Percentiles rank a stretch among this genome's conserved stretches.
These are phyloP conservation scores for Microtus oregoni DNA, from an alignment of 2,113 vertebrate species.

Conservation along the genomic window DNA sequence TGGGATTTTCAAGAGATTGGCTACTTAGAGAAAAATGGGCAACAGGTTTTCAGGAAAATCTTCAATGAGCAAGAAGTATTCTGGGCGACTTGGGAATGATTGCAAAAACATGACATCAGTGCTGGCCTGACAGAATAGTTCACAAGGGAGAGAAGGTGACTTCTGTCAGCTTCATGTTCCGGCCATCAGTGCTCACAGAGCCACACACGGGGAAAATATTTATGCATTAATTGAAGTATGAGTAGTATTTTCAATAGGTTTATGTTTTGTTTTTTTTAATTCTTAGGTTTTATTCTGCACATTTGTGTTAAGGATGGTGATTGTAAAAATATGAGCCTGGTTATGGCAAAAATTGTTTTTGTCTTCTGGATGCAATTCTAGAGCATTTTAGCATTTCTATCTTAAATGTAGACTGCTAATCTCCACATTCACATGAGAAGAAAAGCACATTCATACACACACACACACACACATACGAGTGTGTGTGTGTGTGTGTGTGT, in stretches of 20 bases:
- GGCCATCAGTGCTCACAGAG: not conserved
- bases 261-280: not conserved
- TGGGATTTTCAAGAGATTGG: not conserved
- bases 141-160: not conserved
- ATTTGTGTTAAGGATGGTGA: not conserved
- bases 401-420: not conserved
- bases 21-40: not conserved
- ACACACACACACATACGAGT: not conserved
- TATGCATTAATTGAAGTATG: not conserved
- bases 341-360: not conserved
- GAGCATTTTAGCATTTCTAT: not conserved
- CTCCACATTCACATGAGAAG: not conserved
- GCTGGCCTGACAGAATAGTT: not conserved
- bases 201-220: not conserved
- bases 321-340: not conserved
- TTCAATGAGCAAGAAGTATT: constrained; percentile 3
- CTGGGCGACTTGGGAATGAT: not conserved
- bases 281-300: not conserved
- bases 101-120: not conserved
- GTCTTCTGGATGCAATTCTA: not conserved
- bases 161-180: not conserved
- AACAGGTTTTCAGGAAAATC: not conserved
- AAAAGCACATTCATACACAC: too few relatives aligned
- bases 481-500: too few relatives aligned
- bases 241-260: not conserved